These are phyloP conservation scores for Thecophora atra DNA, from an alignment of 2,888 invertebrate genomes.

Conservation along the genomic window DNA sequence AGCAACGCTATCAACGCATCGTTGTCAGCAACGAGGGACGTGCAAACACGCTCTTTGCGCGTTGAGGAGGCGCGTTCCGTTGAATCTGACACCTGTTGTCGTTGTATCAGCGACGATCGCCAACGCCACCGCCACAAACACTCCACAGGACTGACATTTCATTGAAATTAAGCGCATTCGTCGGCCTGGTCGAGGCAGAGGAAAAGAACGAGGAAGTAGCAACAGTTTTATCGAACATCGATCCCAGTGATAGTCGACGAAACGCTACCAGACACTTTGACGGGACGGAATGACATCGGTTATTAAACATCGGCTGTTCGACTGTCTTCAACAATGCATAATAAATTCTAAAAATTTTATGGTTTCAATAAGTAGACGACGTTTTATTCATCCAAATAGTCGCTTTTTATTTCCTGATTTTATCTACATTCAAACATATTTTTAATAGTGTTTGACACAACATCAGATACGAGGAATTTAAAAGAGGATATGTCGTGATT, in stretches of 20 bases:
- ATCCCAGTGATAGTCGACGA: slow-evolving; percentile 8
- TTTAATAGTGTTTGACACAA: slow-evolving; percentile 13
- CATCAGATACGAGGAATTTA: slow-evolving; percentile 21
- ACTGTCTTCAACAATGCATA: neutral
- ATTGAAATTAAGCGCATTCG: neutral
- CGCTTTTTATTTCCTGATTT: neutral
- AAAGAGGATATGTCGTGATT: neutral
- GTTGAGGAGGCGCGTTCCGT: neutral
- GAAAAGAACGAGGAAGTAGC: neutral
- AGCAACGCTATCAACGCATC: slow-evolving; percentile 19
- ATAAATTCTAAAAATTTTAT: neutral
- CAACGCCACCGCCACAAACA: neutral
- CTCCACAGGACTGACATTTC: slow-evolving; percentile 23
- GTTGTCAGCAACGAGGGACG: slow-evolving; percentile 21
- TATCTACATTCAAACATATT: slow-evolving; percentile 14
- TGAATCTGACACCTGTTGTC: slow-evolving; percentile 31
- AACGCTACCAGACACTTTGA: too few species aligned
- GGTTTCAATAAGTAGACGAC: slow-evolving; percentile 11
- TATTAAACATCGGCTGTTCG: too few species aligned
- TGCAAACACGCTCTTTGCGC: slow-evolving; percentile 10
- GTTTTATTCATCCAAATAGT: neutral
- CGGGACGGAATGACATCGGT: too few species aligned
- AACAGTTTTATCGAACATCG: neutral
- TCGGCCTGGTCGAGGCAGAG: neutral
- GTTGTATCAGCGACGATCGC: slow-evolving; percentile 4